Conservation (phyloP, 1,140 invertebrate genomes). For the Eueides isabella region DNA sequence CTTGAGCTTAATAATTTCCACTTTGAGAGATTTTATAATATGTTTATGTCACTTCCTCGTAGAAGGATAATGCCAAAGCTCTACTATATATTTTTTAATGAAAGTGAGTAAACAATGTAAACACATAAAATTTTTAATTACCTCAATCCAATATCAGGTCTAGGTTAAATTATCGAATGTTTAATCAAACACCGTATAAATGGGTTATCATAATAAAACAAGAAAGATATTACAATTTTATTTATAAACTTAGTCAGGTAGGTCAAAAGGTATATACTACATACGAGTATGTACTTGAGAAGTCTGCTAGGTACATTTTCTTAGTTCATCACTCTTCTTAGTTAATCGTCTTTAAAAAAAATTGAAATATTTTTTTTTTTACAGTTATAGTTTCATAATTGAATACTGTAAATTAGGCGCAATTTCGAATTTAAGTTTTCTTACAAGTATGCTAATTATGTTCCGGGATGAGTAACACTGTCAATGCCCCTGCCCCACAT, state of each 20-base stretch:
- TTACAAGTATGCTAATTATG: constrained; percentile 30
- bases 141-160: background rate
- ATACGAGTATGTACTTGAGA: too few relatives aligned
- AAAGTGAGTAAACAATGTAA: background rate
- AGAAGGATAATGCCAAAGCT: background rate
- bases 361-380: background rate
- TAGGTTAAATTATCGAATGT: background rate
- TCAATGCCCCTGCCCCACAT: constrained; percentile 46
- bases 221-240: background rate
- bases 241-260: background rate
- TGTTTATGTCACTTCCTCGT: too few relatives aligned
- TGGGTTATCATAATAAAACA: background rate
- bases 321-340: too few relatives aligned
- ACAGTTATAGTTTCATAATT: background rate
- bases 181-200: background rate
- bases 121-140: background rate
- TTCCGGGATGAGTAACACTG: constrained; percentile 48
- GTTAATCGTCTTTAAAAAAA: background rate
- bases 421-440: constrained; percentile 1
- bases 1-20: too few relatives aligned
- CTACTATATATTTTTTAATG: background rate
- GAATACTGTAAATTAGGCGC: background rate
- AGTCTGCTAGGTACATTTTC: background rate
- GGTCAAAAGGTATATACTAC: too few relatives aligned
- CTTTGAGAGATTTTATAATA: too few relatives aligned